phyloP scores from a whole-genome alignment of 2,113 vertebrate species.

The Ciconia stormi region DNA sequence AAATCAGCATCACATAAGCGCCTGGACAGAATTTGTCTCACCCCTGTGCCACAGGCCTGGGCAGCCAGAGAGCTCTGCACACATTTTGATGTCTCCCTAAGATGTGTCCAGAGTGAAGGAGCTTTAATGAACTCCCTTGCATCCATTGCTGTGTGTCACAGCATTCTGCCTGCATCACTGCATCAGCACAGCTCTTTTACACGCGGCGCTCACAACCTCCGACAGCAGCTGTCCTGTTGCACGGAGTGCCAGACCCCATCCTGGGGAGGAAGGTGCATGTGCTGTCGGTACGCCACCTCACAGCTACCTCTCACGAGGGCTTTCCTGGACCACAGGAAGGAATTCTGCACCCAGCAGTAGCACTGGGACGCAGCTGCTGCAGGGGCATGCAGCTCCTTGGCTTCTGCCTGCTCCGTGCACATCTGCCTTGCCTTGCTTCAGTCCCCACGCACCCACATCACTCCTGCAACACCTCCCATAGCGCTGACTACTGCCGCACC shows the following conservation, averaged over 20 bases:
- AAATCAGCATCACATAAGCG: not conserved
- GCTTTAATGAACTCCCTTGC: not conserved
- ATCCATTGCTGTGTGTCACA: not conserved
- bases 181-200: not conserved
- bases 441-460: rapidly evolving
- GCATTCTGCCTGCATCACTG: not conserved
- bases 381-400: not conserved
- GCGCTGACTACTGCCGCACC: not conserved
- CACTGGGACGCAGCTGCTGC: not conserved
- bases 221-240: not conserved
- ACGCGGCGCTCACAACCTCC: rapidly evolving
- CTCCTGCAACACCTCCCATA: not conserved
- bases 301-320: not conserved
- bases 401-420: not conserved
- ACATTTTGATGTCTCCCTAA: not conserved
- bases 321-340: not conserved
- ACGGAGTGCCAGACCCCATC: not conserved
- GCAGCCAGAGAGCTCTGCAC: not conserved
- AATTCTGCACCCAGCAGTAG: not conserved
- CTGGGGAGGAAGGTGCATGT: not conserved
- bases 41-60: not conserved
- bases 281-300: not conserved
- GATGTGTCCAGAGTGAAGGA: not conserved
- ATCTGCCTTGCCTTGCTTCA: rapidly evolving
- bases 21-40: not conserved